These are phyloP conservation scores for Pavo muticus DNA, from an alignment of 2,113 vertebrate species.

Conservation along the genomic window DNA sequence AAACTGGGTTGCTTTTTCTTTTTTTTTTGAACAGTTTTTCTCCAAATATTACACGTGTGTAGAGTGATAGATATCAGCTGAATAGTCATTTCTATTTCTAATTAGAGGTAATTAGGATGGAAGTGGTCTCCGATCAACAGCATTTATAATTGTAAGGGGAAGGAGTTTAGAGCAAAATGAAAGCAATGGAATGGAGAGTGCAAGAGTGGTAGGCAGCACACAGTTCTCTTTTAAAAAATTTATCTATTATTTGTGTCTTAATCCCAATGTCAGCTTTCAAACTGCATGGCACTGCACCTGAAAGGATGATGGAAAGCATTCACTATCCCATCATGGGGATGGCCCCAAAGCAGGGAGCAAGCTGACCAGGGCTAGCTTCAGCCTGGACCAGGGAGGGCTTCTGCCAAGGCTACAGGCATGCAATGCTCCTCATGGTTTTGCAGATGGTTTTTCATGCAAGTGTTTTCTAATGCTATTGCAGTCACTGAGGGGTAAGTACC, in stretches of 20 bases:
- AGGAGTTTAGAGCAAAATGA: background rate
- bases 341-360: background rate
- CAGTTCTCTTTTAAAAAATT: background rate
- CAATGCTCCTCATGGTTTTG: background rate
- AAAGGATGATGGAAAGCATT: background rate
- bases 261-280: background rate
- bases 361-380: background rate
- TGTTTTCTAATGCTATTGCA: background rate
- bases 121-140: background rate
- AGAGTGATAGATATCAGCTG: background rate
- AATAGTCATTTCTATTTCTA: background rate
- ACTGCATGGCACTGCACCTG: background rate
- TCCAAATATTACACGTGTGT: background rate
- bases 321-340: too few species aligned
- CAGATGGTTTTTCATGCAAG: background rate
- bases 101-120: background rate
- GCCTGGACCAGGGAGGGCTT: background rate
- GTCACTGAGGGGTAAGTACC: background rate
- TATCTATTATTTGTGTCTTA: background rate
- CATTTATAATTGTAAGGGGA: background rate
- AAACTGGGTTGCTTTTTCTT: background rate
- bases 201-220: rapidly evolving
- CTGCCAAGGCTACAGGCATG: background rate
- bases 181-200: background rate
- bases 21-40: background rate